A percentile compares a stretch with the other conserved stretches of the same genome.
These are phyloP conservation scores for Phyto melanocephala DNA, from an alignment of 2,888 invertebrate genomes.

Conservation along the genomic window DNA sequence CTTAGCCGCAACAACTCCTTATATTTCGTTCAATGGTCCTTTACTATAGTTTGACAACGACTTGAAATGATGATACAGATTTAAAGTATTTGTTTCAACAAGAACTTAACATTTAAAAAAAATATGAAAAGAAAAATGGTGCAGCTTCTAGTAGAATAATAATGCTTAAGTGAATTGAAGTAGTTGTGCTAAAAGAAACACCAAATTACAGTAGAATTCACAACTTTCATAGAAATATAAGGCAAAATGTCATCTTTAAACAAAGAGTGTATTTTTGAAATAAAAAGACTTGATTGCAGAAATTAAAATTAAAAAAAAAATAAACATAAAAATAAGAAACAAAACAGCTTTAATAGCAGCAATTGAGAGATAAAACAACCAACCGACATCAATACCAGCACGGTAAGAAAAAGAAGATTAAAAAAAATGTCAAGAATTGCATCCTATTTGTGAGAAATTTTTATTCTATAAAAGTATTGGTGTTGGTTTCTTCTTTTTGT, in stretches of 20 bases:
- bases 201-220: neutral
- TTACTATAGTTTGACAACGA: no score
- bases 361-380: constrained; percentile 15
- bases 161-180: constrained; percentile 7
- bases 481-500: neutral
- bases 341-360: constrained; percentile 27
- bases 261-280: no score
- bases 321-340: neutral
- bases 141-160: neutral
- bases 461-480: neutral
- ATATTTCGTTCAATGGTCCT: no score
- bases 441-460: constrained; percentile 13
- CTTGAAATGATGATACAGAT: no score
- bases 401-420: neutral
- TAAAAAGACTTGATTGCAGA: constrained; percentile 44
- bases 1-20: no score
- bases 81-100: no score
- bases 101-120: no score
- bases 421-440: constrained; percentile 13
- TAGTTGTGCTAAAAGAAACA: neutral
- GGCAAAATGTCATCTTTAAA: no score
- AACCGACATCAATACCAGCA: neutral
- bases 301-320: neutral
- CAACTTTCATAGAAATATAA: no score
- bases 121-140: neutral